Percentiles rank a stretch among this genome's conserved stretches.
phyloP scores from a whole-genome alignment of 1,140 invertebrate species.

The Gonatopus flavifemur region DNA sequence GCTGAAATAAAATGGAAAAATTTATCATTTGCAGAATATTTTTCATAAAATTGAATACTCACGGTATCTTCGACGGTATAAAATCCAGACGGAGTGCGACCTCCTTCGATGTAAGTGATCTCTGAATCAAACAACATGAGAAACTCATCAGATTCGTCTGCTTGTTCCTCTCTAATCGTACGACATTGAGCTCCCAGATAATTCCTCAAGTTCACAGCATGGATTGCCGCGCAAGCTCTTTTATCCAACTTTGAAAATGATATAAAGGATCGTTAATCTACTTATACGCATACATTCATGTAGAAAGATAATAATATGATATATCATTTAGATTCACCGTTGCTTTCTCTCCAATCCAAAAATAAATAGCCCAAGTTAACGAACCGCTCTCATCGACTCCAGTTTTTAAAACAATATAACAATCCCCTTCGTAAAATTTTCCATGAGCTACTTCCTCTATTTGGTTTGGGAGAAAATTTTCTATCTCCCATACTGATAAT shows the following conservation, averaged over 20 bases:
- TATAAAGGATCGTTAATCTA: neutral
- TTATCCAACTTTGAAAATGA: slow-evolving; percentile 79
- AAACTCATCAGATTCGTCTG: slow-evolving; percentile 96
- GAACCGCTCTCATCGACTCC: slow-evolving; percentile 82
- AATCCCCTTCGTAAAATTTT: slow-evolving; percentile 99
- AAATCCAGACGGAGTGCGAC: slow-evolving; percentile 94
- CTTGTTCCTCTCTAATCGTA: slow-evolving; percentile 97
- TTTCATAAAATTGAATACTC: slow-evolving; percentile 23
- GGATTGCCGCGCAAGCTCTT: slow-evolving; percentile 97
- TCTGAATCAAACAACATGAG: slow-evolving; percentile 87
- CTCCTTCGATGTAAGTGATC: slow-evolving; percentile 96
- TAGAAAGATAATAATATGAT: slow-evolving; percentile 1
- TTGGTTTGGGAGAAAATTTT: slow-evolving; percentile 96
- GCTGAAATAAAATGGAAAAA: slow-evolving; percentile 60
- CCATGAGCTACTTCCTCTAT: slow-evolving; percentile 91
- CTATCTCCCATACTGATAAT: slow-evolving; percentile 95
- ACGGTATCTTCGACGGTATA: slow-evolving; percentile 94
- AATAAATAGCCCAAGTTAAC: slow-evolving; percentile 94
- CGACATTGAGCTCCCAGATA: slow-evolving; percentile 92
- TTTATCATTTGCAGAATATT: neutral
- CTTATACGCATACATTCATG: too few species aligned
- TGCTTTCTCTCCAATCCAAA: slow-evolving; percentile 97
- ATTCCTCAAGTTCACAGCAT: slow-evolving; percentile 97
- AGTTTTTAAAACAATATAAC: slow-evolving; percentile 97
- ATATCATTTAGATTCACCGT: slow-evolving; percentile 71